Conservation (phyloP, 2,113 vertebrate species). For the Scalopus aquaticus region DNA sequence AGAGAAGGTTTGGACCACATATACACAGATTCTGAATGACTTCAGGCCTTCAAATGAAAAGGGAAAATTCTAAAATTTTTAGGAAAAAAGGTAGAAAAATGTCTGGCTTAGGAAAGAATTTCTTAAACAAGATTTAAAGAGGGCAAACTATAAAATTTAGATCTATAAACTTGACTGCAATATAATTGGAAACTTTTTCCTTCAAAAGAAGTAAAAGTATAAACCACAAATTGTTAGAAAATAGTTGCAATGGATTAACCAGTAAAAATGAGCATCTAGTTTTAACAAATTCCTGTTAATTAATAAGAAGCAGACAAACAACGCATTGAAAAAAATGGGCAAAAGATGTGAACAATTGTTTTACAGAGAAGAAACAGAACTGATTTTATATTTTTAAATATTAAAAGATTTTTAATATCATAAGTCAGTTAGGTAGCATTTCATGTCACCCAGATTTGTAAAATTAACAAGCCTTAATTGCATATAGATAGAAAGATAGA, state of each 20-base stretch:
- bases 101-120: not conserved
- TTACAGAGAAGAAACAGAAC: not conserved
- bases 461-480: not conserved
- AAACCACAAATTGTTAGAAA: not conserved
- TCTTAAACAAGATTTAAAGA: not conserved
- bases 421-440: not conserved
- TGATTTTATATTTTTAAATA: not conserved
- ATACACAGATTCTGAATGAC: not conserved
- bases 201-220: slow-evolving; percentile 36
- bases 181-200: not conserved
- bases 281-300: not conserved
- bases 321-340: not conserved
- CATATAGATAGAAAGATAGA: too few species aligned
- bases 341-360: not conserved
- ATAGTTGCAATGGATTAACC: not conserved
- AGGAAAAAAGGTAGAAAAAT: not conserved
- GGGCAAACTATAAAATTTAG: not conserved
- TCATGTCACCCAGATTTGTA: not conserved
- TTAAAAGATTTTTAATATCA: not conserved
- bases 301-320: not conserved
- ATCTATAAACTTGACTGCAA: not conserved
- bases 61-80: not conserved
- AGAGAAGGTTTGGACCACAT: not conserved
- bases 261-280: not conserved
- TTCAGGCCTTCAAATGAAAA: not conserved